Percentiles rank a stretch among this genome's conserved stretches.
Conservation (phyloP, 35 echinoderm and acorn worm genomes). For the Heliocidaris tuberculata region DNA sequence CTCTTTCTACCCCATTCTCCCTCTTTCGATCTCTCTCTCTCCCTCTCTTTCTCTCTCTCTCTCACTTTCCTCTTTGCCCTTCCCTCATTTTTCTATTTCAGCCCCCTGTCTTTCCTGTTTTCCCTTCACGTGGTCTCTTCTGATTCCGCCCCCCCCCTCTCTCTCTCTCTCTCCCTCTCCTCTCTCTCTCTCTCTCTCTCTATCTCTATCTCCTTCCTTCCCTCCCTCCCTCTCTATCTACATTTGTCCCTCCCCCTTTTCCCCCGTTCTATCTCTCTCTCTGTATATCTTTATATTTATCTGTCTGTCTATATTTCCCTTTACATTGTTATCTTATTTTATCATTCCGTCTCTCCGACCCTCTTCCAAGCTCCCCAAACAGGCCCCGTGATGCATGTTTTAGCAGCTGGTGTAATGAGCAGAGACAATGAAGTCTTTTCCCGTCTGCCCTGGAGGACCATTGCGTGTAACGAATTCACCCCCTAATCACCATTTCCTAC, state of each 20-base stretch:
- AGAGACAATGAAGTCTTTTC: not conserved
- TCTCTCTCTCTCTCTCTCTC: conserved; percentile 14
- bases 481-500: not conserved
- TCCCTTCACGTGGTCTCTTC: not conserved
- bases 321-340: too few species aligned
- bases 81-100: not conserved
- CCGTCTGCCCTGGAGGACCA: not conserved
- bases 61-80: not conserved
- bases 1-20: not conserved
- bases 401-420: not conserved
- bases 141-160: not conserved
- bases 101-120: not conserved
- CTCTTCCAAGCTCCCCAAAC: not conserved
- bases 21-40: not conserved
- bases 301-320: not conserved
- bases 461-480: not conserved
- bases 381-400: not conserved
- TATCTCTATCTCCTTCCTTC: not conserved
- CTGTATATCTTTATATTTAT: too few species aligned
- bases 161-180: not conserved
- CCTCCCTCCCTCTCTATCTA: not conserved
- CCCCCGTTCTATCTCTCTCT: not conserved
- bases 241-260: too few species aligned
- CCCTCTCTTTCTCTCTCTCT: not conserved
- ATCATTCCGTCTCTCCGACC: not conserved